A percentile compares a stretch with the other conserved stretches of the same genome.
These are phyloP conservation scores for Tachina fera DNA, from an alignment of 2,888 invertebrate genomes.

Conservation along the genomic window DNA sequence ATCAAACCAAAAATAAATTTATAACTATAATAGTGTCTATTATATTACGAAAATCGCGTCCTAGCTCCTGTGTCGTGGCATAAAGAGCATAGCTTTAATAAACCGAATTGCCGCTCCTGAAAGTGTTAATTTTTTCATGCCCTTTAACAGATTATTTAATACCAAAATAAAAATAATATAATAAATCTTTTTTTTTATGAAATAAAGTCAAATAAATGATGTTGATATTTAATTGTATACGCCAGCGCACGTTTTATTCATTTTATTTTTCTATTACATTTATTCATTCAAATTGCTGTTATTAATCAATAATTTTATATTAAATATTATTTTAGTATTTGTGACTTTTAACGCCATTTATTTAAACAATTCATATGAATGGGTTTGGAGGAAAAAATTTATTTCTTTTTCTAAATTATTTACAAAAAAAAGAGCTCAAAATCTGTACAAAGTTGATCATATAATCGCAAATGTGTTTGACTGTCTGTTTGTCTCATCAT, in stretches of 20 bases:
- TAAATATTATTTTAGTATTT: conserved; percentile 20
- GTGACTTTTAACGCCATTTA: conserved; percentile 40
- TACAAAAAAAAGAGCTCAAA: conserved; percentile 16
- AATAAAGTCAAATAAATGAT: conserved; percentile 8
- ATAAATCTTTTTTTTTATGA: too few relatives aligned
- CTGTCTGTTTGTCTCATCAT: conserved; percentile 53
- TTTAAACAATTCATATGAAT: conserved; percentile 5
- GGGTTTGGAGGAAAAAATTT: neutral
- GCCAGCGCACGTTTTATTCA: conserved; percentile 59
- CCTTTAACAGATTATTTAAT: conserved; percentile 43
- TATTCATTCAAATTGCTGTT: conserved; percentile 48
- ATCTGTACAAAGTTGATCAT: conserved; percentile 42
- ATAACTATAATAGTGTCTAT: too few relatives aligned
- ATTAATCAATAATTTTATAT: conserved; percentile 18
- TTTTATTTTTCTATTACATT: conserved; percentile 52
- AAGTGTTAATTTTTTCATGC: conserved; percentile 49
- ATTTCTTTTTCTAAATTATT: conserved; percentile 54
- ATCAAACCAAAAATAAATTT: too few relatives aligned
- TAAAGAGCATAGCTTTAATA: too few relatives aligned
- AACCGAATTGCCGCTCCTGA: too few relatives aligned
- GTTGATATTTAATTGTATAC: conserved; percentile 56
- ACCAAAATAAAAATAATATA: conserved; percentile 14
- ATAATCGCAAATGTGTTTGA: neutral
- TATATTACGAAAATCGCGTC: too few relatives aligned
- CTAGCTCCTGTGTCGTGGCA: too few relatives aligned